These are phyloP conservation scores for Ia io DNA, from an alignment of 2,113 vertebrate genomes.

Conservation along the genomic window DNA sequence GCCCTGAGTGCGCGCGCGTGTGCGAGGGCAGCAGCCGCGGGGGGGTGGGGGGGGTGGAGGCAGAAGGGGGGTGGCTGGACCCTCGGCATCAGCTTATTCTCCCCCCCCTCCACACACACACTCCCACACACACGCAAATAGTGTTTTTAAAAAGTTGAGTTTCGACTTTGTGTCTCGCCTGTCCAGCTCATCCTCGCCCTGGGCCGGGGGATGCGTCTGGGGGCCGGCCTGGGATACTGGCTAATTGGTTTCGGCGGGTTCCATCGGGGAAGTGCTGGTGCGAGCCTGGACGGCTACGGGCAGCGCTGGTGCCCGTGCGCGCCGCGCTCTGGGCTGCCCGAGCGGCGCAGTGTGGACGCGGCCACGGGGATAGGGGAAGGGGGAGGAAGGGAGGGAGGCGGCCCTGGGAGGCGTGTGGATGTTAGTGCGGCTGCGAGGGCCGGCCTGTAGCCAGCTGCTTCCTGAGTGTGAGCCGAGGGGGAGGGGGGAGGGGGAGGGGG, in stretches of 20 bases:
- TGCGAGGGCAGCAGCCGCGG: constrained; percentile 43
- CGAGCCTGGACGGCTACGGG: constrained; percentile 29
- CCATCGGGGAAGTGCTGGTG: not conserved
- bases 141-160: constrained; percentile 56
- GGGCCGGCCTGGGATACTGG: constrained; percentile 9
- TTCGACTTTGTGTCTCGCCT: constrained; percentile 43
- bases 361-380: constrained; percentile 6
- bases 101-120: not conserved
- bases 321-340: constrained; percentile 55
- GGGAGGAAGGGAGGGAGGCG: constrained; percentile 42
- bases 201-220: constrained; percentile 25
- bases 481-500: constrained; percentile 40
- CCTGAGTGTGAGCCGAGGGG: constrained; percentile 65
- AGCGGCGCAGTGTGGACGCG: constrained; percentile 59
- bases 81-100: constrained; percentile 66
- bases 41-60: constrained; percentile 39
- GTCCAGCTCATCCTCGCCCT: constrained; percentile 5
- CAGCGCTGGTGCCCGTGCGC: constrained; percentile 47
- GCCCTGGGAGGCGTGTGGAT: constrained; percentile 56
- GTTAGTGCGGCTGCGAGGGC: constrained; percentile 55
- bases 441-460: constrained; percentile 75
- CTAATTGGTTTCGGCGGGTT: constrained; percentile 26
- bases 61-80: constrained; percentile 42
- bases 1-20: constrained; percentile 42
- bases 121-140: not conserved